phyloP scores from a whole-genome alignment of 2,888 invertebrate genomes.

The Chrysolina americana region DNA sequence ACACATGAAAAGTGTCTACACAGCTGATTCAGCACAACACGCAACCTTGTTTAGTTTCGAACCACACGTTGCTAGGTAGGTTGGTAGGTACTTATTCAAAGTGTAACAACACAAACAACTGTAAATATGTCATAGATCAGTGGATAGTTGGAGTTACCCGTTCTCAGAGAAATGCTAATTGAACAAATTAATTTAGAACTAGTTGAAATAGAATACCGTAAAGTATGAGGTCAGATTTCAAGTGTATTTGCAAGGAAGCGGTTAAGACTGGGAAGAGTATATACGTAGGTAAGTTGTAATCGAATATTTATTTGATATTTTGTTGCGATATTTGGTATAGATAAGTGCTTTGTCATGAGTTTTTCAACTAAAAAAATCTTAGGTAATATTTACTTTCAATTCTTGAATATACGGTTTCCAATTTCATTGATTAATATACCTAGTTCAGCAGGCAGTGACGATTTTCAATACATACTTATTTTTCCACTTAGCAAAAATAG shows the following conservation, averaged over 20 bases:
- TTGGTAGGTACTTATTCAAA: too few relatives aligned
- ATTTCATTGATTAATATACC: too few relatives aligned
- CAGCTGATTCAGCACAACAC: background rate
- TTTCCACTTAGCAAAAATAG: too few relatives aligned
- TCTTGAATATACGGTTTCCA: too few relatives aligned
- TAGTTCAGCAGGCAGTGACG: too few relatives aligned
- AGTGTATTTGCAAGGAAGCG: background rate
- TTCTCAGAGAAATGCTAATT: conserved; percentile 15
- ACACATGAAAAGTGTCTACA: background rate
- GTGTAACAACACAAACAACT: conserved; percentile 22
- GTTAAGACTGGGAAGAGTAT: background rate
- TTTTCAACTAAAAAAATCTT: too few relatives aligned
- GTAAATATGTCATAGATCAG: conserved; percentile 25
- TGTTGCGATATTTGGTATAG: too few relatives aligned
- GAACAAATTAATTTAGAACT: conserved; percentile 11
- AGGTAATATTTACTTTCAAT: too few relatives aligned
- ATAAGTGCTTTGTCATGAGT: too few relatives aligned
- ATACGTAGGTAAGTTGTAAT: conserved; percentile 8
- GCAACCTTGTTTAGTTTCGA: conserved; percentile 12
- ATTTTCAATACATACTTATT: too few relatives aligned
- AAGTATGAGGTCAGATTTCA: conserved; percentile 15
- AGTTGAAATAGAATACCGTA: background rate
- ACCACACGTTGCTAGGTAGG: conserved; percentile 20
- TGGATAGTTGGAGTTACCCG: conserved; percentile 5
- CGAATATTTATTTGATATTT: background rate